Conservation (phyloP, 2,113 vertebrate species). For the Turdus rufiventris region DNA sequence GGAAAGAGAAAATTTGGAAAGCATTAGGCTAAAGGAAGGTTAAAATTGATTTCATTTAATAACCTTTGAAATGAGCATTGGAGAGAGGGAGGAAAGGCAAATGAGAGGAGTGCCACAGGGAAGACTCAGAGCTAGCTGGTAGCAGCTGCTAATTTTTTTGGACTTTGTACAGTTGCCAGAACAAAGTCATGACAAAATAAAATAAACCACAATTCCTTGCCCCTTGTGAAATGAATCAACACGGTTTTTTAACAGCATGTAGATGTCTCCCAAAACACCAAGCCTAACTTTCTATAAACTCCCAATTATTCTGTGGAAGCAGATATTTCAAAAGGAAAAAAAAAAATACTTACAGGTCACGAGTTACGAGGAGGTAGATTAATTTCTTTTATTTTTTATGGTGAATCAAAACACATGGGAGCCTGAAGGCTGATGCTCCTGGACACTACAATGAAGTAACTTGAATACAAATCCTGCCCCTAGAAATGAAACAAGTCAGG, state of each 20-base stretch:
- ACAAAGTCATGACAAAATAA: not conserved
- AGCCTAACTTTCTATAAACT: not conserved
- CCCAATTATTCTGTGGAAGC: not conserved
- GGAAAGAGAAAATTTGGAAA: not conserved
- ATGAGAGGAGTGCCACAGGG: not conserved
- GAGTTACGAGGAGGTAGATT: not conserved
- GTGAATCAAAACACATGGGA: not conserved
- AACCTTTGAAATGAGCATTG: not conserved
- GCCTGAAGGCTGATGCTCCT: not conserved
- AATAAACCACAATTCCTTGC: not conserved
- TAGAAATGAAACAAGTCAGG: not conserved
- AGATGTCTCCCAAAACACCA: not conserved
- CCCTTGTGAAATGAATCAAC: not conserved
- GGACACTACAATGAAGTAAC: not conserved
- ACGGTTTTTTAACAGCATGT: not conserved
- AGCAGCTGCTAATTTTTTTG: not conserved
- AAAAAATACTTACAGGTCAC: not conserved
- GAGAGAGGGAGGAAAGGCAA: not conserved
- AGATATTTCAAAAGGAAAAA: not conserved
- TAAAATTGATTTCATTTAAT: not conserved
- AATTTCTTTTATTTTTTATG: not conserved
- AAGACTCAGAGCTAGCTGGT: not conserved
- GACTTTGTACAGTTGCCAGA: not conserved
- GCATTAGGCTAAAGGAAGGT: not conserved
- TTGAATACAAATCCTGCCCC: not conserved